These are phyloP conservation scores for Peromyscus melanophrys DNA, from an alignment of 2,797 vertebrate genomes.

Conservation along the genomic window DNA sequence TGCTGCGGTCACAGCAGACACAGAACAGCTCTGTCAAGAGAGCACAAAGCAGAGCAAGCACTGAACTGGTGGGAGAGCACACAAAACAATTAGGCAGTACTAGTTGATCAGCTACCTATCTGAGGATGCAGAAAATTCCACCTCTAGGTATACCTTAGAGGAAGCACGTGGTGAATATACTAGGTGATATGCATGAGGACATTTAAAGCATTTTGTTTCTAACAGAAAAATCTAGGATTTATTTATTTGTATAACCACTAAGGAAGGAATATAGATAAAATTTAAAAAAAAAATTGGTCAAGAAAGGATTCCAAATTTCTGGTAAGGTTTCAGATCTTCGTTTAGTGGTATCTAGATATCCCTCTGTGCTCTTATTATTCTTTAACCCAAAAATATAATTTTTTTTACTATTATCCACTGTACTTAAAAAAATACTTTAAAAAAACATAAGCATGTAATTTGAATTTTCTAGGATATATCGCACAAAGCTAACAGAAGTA, in stretches of 20 bases:
- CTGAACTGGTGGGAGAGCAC: not conserved
- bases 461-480: slow-evolving; percentile 34
- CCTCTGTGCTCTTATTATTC: not conserved
- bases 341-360: not conserved
- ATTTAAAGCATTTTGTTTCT: not conserved
- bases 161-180: not conserved
- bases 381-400: slow-evolving; percentile 38
- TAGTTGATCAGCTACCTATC: not conserved
- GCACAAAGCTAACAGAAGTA: slow-evolving; percentile 51
- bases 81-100: not conserved
- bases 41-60: not conserved
- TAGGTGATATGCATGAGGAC: not conserved
- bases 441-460: not conserved
- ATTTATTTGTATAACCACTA: not conserved
- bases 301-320: not conserved
- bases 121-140: slow-evolving; percentile 17
- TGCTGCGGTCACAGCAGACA: not conserved
- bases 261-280: not conserved
- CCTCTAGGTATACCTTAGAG: not conserved
- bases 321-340: not conserved
- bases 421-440: slow-evolving; percentile 39
- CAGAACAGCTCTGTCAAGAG: not conserved
- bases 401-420: slow-evolving; percentile 13
- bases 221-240: slow-evolving; percentile 18
- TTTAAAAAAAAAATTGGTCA: not conserved